Base-by-base conservation (phyloP, 1,140 invertebrate species). In the Drosophila baimaii region DNA sequence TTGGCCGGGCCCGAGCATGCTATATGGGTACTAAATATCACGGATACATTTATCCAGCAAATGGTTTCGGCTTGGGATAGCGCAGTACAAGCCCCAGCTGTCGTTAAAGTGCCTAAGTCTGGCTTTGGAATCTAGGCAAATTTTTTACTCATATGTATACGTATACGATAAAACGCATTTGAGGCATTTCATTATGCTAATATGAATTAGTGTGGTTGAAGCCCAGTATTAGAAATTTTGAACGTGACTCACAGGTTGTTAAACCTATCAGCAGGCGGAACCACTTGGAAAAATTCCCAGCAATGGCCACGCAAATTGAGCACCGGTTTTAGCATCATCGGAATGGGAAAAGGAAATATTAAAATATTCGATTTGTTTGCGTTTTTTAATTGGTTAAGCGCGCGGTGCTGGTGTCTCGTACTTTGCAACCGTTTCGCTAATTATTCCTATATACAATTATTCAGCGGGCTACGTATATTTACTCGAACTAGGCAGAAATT, bases 321-420 rank as follows among this genome's bases (percentile, higher is more conserved):
- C 54, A 56, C 31, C 33, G 31, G 51, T 49, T 58, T 83, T 72
- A 80, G 79, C 79, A 83, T 83, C 81, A 82, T 83, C 79, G 54
- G 47, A 21, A 59, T 23, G 39, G 15, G 56, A 59, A 59, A 66
- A 56, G 44, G 74, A 78, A 75, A 63, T 64, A 33, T 29, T 43
- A 19, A 5, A 37, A 41, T 23, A 64, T 65, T 56, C 10, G 31
- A 61, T 61, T 43, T 68, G 54, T 72, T 64, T 68, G 13, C 39
- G 43, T 75, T 23, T 43, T 70, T 75, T 82, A 83, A 82, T 79
- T 78, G 68, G 37, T 51, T 56, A 29, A 55, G 73, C 54, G 73
- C 62, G 56, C 37, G 17, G 33, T 44, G n/a, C 33, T 57, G 17
- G 51, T 39, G 5, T 23, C 43, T 23, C 43, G 51, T 57, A 68